These are phyloP conservation scores for Drosophila kuntzei DNA, from an alignment of 2,888 invertebrate genomes.

Conservation along the genomic window DNA sequence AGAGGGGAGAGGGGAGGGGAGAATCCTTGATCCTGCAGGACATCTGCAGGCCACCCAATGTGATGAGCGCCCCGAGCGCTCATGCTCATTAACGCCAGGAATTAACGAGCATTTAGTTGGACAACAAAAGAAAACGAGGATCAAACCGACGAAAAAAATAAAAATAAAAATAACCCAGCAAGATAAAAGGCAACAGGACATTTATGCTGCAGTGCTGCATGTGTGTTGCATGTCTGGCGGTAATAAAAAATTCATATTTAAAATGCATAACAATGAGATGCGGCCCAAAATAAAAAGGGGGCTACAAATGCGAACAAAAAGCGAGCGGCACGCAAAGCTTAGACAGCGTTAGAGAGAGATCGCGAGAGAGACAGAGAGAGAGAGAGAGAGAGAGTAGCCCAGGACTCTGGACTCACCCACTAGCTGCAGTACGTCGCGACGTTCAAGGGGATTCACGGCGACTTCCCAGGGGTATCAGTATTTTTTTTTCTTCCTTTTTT, in stretches of 20 bases:
- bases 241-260: constrained; percentile 75
- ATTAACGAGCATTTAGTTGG: constrained; percentile 72
- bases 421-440: neutral
- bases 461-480: neutral
- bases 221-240: constrained; percentile 65
- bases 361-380: neutral
- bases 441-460: neutral
- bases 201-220: neutral
- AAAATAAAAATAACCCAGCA: neutral
- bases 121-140: constrained; percentile 41
- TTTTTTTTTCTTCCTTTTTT: neutral
- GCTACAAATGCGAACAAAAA: constrained; percentile 42
- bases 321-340: constrained; percentile 53
- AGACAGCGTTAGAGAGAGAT: constrained; percentile 16
- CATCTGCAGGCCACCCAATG: constrained; percentile 52
- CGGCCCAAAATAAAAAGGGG: constrained; percentile 2
- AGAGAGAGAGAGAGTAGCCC: neutral
- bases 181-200: neutral
- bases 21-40: constrained; percentile 2
- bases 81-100: constrained; percentile 72
- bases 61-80: constrained; percentile 43
- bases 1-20: neutral
- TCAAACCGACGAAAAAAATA: constrained; percentile 17
- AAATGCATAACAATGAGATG: constrained; percentile 78
- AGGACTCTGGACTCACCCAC: neutral